Evolutionary conservation across 2,113 vertebrate genomes (phyloP), one percentile per base, ranked within the genome.

Genomic region (Pardalotus punctatus): DNA sequence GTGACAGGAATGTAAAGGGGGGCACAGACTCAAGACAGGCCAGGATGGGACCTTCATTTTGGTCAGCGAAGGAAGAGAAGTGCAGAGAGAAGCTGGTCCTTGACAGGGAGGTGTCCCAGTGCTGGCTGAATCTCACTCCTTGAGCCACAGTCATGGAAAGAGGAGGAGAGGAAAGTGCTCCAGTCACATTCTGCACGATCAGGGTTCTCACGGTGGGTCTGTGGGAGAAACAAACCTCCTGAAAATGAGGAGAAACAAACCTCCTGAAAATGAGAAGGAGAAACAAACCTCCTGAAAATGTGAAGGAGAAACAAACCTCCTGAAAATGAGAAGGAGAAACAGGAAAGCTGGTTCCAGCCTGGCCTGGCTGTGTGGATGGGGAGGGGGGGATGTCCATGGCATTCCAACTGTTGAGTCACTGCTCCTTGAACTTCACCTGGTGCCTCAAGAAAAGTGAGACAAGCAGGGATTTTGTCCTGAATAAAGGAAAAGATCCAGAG

Each of bases 181-280:
- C 3, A 23, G 38, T 38, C 15, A n/a, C 40, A 11, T 8, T 42
- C 38, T 17, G 0, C 2, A 1, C 2, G 19, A 28, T 21, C 8
- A 6, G 40, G 8, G 18, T 54, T 54, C 72, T 67, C 6, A 3
- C 16, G 0, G 2, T 28, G 57, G 23, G 20, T 22, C 17, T 16
- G 14, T 13, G n/a, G 20, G 64, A 64, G 45, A 40, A 69, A 21
- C 18, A 22, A 24, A 11, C 12, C 38, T 81, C 29, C 35, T 72
- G 58, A n/a, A n/a, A n/a, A n/a, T n/a, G n/a, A n/a, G n/a, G n/a
- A n/a, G n/a, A n/a, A n/a, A n/a, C n/a, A n/a, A n/a, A n/a, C n/a
- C n/a, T n/a, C n/a, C n/a, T n/a, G n/a, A 10, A 20, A 48, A 21
- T 19, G 54, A 4, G 21, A 10, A 51, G 71, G 38, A 31, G 61